Conservation (phyloP, 2,797 vertebrate species). For the Pangasius djambal region DNA sequence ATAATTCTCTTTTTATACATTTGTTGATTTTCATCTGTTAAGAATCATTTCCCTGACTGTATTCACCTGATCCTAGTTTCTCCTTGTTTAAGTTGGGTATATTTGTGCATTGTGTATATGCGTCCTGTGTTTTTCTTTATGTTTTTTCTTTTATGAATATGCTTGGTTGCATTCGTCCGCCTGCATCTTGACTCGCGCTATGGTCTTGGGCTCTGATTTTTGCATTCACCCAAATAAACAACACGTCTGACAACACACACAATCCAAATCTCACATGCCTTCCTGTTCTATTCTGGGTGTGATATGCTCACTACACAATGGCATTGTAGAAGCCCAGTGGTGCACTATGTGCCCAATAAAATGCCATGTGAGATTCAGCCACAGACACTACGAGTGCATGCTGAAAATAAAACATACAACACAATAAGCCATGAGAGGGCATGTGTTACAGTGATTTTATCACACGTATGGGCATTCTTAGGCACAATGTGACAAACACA, state of each 20-base stretch:
- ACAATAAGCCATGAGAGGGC: not conserved
- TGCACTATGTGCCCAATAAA: not conserved
- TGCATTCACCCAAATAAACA: not conserved
- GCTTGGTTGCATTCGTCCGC: not conserved
- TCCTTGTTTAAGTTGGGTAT: not conserved
- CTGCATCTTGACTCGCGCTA: not conserved
- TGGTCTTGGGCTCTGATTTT: no score
- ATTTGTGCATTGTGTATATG: not conserved
- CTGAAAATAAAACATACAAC: not conserved
- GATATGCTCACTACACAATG: not conserved
- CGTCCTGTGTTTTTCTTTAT: not conserved
- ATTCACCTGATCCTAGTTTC: not conserved
- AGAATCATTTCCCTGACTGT: not conserved
- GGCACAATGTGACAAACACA: not conserved
- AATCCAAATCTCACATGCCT: not conserved
- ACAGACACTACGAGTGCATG: not conserved
- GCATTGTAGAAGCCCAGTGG: not conserved
- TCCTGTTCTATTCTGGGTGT: not conserved
- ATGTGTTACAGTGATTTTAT: not conserved
- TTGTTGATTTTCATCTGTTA: not conserved
- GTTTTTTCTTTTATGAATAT: not conserved
- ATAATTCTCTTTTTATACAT: not conserved
- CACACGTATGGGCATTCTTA: not conserved
- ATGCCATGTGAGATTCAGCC: not conserved
- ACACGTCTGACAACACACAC: not conserved